Evolutionary conservation across 2,888 invertebrate genomes (phyloP), one percentile per base, ranked within the genome.

Genomic region (Cyclophora albipunctata): DNA sequence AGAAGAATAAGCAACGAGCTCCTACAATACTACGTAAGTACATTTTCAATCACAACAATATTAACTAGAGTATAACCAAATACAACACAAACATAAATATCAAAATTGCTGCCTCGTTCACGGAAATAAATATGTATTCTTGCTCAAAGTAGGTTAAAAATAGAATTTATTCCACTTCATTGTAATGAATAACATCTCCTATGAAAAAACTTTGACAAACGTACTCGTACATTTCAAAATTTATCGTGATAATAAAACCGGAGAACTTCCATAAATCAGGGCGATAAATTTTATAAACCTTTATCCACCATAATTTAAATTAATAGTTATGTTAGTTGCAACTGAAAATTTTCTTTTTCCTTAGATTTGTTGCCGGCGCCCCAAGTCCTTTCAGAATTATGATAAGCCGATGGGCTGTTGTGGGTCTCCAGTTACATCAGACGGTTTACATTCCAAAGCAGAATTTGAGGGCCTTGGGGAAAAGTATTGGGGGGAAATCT

Each of bases 1-100:
- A 90, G 96, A 66, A 91, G 95, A 62, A 93, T 95, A 64, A 93
- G 95, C 73, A 91, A 92, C 63, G 94, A 95, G 67, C 78, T 95
- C 52, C 82, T 95, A 55, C 92, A 94, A 66, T 93, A 91, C 62
- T 93, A 93, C 84, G 95, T 95, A 83, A 90, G 91, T 84, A 51
- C 33, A 46, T 43, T 37, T 37, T 20, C 20, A 20, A 2, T 20
- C 20, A 20, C 20, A 20, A 20, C 20, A 20, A 48, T 37, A 48
- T 20, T 33, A 47, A 42, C 48, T 20, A 20, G 20, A 20, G 20
- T 20, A 20, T 20, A 20, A 20, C 20, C 20, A 20, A 20, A 20
- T 2, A 20, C 20, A 20, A 20, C 20, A 2, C 20, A 20, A 20
- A 20, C 20, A 20, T 20, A 20, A 20, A 20, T 20, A 20, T 20